phyloP scores from a whole-genome alignment of 2,113 vertebrate genomes.

The Mastomys natalensis region DNA sequence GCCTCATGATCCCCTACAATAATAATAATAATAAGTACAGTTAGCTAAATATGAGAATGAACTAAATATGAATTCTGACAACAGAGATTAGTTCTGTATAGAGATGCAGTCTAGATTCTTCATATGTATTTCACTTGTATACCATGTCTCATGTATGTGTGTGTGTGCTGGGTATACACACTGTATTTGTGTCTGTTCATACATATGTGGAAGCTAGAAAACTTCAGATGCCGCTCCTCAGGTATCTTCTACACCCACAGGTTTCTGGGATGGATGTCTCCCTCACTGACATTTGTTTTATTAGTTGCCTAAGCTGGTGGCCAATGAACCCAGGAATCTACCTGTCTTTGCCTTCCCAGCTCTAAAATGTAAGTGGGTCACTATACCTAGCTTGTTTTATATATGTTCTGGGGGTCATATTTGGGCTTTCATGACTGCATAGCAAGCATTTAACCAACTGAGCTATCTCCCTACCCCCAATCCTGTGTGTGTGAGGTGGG shows the following conservation, averaged over 20 bases:
- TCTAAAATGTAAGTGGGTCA: not conserved
- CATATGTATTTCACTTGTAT: not conserved
- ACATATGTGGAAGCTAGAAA: not conserved
- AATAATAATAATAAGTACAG: not conserved
- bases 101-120: not conserved
- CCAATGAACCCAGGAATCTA: not conserved
- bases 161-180: not conserved
- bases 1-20: not conserved
- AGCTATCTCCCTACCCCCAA: not conserved
- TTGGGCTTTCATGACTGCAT: not conserved
- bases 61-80: not conserved
- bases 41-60: not conserved
- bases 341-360: not conserved
- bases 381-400: not conserved
- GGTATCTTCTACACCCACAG: not conserved
- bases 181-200: not conserved
- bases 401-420: not conserved
- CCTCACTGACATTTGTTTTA: not conserved
- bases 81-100: not conserved
- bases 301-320: not conserved
- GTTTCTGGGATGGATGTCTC: not conserved
- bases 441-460: not conserved
- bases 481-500: not conserved
- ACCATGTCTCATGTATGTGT: not conserved
- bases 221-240: not conserved